Evolutionary conservation across 1,140 invertebrate genomes (phyloP), one percentile per base, ranked within the genome.

Genomic region (Oscheius sp.): DNA sequence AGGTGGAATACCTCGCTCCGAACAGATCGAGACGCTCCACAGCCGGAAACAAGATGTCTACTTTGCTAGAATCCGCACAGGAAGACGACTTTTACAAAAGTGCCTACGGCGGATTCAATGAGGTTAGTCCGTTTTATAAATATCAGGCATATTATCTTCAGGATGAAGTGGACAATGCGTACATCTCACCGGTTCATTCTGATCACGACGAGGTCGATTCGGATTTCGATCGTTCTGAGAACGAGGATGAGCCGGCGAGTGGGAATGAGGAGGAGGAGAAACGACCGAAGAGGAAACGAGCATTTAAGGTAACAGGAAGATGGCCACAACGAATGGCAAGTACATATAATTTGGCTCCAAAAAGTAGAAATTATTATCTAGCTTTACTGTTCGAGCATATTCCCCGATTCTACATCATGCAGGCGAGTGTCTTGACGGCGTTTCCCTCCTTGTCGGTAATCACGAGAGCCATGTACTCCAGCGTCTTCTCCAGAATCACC

Each of bases 61-160:
- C 78, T 49, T 63, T 80, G 26, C 26, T 80, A 4, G 66, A 76
- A 28, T 61, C 59, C 2, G 55, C 74, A 13, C 63, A 67, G 15
- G 78, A 71, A 28, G 77, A 80, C 38, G 80, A 80, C 20, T 79
- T 82, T 31, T 80, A 82, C 29, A 77, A 76, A 46, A 70, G 58
- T 3, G 38, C 68, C 1, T 82, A 82, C 45, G 79, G 79, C 36
- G 79, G 79, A 18, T 80, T 80, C 64, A 32, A 68, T 38, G 79
- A 80, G 66, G 79, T 74, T 59, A 46, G 34, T 42, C 32, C 58
- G 2, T 13, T 29, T 26, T 72, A n/a, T n/a, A 58, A 62, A 3
- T 28, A 29, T 75, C 36, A 15, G 3, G n/a, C 38, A 35, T 34
- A 26, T 10, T 18, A 36, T 23, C 58, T 80, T 79, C 31, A 80